phyloP scores from a whole-genome alignment of 2,797 vertebrate species.

The Phoeniculus purpureus region DNA sequence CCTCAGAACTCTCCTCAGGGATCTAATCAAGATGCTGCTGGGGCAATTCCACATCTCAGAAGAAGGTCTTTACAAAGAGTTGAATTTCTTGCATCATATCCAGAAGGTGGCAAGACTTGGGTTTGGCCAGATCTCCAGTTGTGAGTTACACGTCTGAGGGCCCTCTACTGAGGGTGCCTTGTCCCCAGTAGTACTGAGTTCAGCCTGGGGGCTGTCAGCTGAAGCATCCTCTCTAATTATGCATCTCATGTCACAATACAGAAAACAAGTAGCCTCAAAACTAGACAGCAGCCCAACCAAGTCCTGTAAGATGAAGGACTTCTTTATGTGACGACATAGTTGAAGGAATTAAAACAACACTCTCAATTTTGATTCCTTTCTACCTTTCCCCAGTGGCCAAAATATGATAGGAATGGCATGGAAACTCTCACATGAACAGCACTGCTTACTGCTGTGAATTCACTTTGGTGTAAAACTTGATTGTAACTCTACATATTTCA shows the following conservation, averaged over 20 bases:
- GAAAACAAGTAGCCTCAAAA: slow-evolving; percentile 19
- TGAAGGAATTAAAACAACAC: neutral
- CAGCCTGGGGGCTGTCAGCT: slow-evolving; percentile 23
- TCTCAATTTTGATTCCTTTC: neutral
- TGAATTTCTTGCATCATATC: slow-evolving; percentile 73
- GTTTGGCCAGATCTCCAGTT: slow-evolving; percentile 71
- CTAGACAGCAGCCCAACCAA: slow-evolving; percentile 4
- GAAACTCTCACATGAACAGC: neutral
- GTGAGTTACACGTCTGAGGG: slow-evolving; percentile 69
- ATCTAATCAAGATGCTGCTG: slow-evolving; percentile 73
- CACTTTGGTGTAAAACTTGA: neutral
- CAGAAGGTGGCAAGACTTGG: slow-evolving; percentile 72
- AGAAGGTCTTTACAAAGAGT: slow-evolving; percentile 73
- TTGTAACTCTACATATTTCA: slow-evolving; percentile 1
- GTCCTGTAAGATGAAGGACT: slow-evolving; percentile 12
- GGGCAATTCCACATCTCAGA: slow-evolving; percentile 71
- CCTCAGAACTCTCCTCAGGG: slow-evolving; percentile 69
- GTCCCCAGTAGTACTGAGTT: slow-evolving; percentile 69
- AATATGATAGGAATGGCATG: neutral
- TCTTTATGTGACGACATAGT: neutral
- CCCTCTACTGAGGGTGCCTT: slow-evolving; percentile 72
- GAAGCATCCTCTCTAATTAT: slow-evolving; percentile 12
- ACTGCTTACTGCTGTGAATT: slow-evolving; percentile 20
- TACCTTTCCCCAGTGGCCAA: neutral
- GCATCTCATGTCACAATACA: neutral